Base-by-base conservation (phyloP, 1,140 invertebrate genomes). In the Cherax quadricarinatus region DNA sequence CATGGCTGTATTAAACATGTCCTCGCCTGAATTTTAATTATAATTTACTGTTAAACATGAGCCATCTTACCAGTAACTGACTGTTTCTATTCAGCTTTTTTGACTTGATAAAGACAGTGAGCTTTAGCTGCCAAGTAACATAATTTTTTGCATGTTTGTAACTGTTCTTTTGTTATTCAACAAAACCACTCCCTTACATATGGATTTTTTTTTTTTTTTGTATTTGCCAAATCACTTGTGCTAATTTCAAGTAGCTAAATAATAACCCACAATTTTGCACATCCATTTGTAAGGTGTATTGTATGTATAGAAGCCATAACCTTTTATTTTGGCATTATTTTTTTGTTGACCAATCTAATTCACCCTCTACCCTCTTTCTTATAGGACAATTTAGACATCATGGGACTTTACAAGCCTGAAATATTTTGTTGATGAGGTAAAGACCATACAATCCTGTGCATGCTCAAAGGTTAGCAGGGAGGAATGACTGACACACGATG, bases 331-430 rank as follows among this genome's bases (percentile, higher is more conserved):
- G 70, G 70, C 70, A 75, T 75, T 9, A 75, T 75, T 18, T 66
- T 75, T 75, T 75, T 75, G 70, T 75, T 75, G 24, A 75, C 70
- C 70, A 75, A 75, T 89, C 83, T 89, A 73, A 86, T 89, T 84
- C 86, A 53, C 49, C 91, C 82, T 41, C 30, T 88, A 75, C 84
- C 93, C 90, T 94, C 85, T 91, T 87, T 89, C 89, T 88, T 93
- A 83, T 93, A 97, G 95, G 97, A 97, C 96, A 97, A 96, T 96
- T 96, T 97, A 96, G 97, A 97, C 96, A 97, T 97, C 95, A 97
- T 97, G 96, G 97, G 97, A 95, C 97, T 97, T 96, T 97, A 97
- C 96, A 97, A 97, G 96, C 96, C 97, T 95, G 97, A 97, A 96
- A 97, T 97, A 96, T 97, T 97, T 96, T 97, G 97, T 96, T 97